Conservation (phyloP, 2,888 invertebrate species). For the Hoplodrina blanda region DNA sequence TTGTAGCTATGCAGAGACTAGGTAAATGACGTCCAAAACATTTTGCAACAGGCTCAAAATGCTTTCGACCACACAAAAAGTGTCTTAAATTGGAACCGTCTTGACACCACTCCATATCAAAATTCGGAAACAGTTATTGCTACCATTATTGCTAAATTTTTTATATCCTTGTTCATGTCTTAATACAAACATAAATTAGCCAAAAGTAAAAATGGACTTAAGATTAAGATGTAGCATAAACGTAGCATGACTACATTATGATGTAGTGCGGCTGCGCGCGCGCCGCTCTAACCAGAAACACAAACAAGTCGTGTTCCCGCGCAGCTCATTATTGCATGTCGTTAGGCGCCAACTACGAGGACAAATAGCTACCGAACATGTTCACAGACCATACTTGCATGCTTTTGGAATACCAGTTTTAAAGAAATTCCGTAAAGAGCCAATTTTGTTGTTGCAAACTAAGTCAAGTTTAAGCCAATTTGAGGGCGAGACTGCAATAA, state of each 20-base stretch:
- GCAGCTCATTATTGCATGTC: slow-evolving; percentile 86
- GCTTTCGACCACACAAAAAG: no score
- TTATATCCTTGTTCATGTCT: not conserved
- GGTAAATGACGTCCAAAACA: not conserved
- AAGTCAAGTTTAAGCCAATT: not conserved
- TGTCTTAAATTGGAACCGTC: no score
- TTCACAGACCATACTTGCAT: slow-evolving; percentile 57
- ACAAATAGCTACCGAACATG: slow-evolving; percentile 69
- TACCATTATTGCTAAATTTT: not conserved
- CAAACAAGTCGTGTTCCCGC: slow-evolving; percentile 78
- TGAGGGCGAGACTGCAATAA: slow-evolving; percentile 5
- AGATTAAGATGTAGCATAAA: slow-evolving; percentile 57
- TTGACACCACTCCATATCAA: not conserved
- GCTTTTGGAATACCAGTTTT: slow-evolving; percentile 53
- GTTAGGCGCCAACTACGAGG: slow-evolving; percentile 82
- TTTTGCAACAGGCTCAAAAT: no score
- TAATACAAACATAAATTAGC: slow-evolving; percentile 16
- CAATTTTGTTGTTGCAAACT: slow-evolving; percentile 18
- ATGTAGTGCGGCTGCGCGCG: slow-evolving; percentile 57
- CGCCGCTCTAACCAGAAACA: slow-evolving; percentile 74
- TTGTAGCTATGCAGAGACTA: not conserved
- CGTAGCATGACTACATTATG: slow-evolving; percentile 47
- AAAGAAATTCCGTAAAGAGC: slow-evolving; percentile 41
- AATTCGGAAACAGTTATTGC: not conserved
- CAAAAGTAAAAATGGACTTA: slow-evolving; percentile 38